Percentiles rank a stretch among this genome's conserved stretches.
These are phyloP conservation scores for Mirza zaza DNA, from an alignment of 2,113 vertebrate species.

Conservation along the genomic window DNA sequence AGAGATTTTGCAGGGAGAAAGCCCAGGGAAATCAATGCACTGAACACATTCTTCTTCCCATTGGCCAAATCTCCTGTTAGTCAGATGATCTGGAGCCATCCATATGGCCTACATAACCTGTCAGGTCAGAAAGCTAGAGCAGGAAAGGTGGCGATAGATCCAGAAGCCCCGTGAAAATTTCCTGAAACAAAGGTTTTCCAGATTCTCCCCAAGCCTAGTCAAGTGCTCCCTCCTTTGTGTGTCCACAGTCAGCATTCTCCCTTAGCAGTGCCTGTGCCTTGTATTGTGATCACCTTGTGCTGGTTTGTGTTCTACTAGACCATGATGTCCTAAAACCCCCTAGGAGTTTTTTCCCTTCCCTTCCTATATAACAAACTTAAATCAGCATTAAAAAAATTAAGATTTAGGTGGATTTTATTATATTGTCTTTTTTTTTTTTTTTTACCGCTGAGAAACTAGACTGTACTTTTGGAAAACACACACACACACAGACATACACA, in stretches of 20 bases:
- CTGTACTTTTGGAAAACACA: not conserved
- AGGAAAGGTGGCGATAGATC: not conserved
- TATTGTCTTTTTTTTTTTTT: not conserved
- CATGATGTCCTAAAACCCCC: rapidly evolving
- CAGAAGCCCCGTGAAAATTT: not conserved
- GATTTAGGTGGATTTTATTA: not conserved
- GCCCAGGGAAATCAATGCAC: not conserved
- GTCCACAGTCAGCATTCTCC: not conserved
- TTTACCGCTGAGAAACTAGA: not conserved
- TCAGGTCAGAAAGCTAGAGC: not conserved
- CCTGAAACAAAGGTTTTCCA: not conserved
- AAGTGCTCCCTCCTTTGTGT: not conserved
- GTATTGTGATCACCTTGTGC: not conserved
- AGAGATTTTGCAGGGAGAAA: not conserved
- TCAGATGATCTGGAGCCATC: not conserved
- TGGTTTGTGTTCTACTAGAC: not conserved
- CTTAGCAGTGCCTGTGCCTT: not conserved
- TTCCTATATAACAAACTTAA: not conserved
- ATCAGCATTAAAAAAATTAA: not conserved
- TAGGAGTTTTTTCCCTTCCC: not conserved
- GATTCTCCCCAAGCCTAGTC: not conserved
- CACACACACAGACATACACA: not conserved
- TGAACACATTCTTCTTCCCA: not conserved
- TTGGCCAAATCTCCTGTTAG: not conserved
- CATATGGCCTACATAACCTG: not conserved